Conservation (phyloP, 1,140 invertebrate genomes). For the Bombus turneri region DNA sequence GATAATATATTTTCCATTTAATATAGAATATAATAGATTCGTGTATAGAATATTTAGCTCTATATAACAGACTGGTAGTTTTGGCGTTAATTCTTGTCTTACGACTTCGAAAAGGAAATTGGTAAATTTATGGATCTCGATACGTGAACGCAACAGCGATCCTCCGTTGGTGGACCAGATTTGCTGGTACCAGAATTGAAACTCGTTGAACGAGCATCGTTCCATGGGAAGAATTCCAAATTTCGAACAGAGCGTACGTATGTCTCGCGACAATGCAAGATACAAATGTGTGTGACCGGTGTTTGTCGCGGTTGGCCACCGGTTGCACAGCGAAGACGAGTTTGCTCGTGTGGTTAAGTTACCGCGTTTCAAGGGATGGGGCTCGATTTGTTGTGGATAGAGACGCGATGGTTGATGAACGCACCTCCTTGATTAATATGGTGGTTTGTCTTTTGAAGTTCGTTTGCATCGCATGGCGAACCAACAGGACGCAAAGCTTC, state of each 20-base stretch:
- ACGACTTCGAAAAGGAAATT: too few species aligned
- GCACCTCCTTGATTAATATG: neutral
- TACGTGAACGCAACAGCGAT: too few species aligned
- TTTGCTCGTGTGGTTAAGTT: conserved; percentile 11
- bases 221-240: neutral
- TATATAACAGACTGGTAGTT: too few species aligned
- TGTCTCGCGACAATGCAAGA: neutral
- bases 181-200: neutral
- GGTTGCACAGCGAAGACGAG: neutral
- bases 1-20: too few species aligned
- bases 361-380: neutral
- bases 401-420: neutral
- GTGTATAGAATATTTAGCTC: too few species aligned
- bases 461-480: neutral
- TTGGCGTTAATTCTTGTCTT: too few species aligned
- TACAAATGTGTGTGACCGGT: neutral
- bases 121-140: too few species aligned
- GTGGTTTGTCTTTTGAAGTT: neutral
- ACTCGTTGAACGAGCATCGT: neutral
- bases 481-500: neutral
- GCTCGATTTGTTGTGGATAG: neutral
- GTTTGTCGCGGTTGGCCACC: neutral
- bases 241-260: neutral
- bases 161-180: neutral
- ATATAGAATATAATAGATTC: too few species aligned